A percentile compares a stretch with the other conserved stretches of the same genome.
Conservation (phyloP, 2,888 invertebrate species). For the Ectobius pallidus region DNA sequence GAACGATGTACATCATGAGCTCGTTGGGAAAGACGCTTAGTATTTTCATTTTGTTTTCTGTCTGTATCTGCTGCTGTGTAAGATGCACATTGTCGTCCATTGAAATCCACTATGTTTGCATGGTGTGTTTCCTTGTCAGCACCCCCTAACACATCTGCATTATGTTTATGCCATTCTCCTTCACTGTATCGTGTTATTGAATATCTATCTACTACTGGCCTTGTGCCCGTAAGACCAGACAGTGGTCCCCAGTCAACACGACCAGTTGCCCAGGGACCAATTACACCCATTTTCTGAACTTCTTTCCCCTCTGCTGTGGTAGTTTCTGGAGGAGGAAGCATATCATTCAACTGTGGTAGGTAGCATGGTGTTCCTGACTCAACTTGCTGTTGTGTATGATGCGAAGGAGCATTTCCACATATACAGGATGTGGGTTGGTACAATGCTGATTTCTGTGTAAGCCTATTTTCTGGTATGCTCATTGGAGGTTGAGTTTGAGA, state of each 20-base stretch:
- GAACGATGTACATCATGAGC: constrained; percentile 73
- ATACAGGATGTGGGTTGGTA: not conserved
- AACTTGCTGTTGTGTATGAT: not conserved
- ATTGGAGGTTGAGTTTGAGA: not conserved
- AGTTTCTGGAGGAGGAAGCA: constrained; percentile 31
- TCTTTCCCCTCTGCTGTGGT: constrained; percentile 47
- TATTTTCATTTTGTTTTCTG: constrained; percentile 71
- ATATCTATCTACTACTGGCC: constrained; percentile 77
- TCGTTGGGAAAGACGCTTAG: constrained; percentile 67
- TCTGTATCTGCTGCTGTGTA: constrained; percentile 69
- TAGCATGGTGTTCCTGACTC: not conserved
- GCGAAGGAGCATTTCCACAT: not conserved
- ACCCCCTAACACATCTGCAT: constrained; percentile 60
- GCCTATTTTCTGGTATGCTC: not conserved
- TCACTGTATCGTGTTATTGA: constrained; percentile 74
- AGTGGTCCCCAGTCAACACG: constrained; percentile 75
- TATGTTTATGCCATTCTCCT: constrained; percentile 73
- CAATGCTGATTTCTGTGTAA: not conserved
- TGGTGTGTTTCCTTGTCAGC: constrained; percentile 58
- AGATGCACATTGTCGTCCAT: constrained; percentile 64
- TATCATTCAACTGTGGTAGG: not conserved
- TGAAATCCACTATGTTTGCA: constrained; percentile 54
- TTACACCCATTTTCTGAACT: constrained; percentile 44
- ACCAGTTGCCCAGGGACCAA: constrained; percentile 72
- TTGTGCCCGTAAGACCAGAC: constrained; percentile 67